Evolutionary conservation across 2,888 invertebrate species (phyloP).

Genomic region (Eueremaeus valkanovi): DNA sequence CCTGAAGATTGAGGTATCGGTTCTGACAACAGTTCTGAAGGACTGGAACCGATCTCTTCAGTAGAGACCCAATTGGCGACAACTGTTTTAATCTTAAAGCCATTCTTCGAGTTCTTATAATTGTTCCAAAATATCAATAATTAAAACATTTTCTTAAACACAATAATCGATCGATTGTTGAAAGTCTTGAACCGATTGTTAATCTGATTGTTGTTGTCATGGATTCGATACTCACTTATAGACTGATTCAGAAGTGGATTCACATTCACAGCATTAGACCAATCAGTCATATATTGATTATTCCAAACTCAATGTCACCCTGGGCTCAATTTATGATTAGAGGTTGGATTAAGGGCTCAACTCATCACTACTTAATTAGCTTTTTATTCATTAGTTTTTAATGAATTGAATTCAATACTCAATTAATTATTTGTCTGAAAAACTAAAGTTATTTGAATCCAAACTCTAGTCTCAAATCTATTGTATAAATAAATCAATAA

Average conservation of each 20-base stretch:
- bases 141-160: conserved; percentile 19
- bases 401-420: no score
- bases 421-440: no score
- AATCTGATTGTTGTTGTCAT: conserved; percentile 32
- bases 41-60: conserved; percentile 20
- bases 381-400: no score
- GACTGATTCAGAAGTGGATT: neutral
- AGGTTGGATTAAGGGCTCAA: no score
- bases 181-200: neutral
- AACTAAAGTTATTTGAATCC: no score
- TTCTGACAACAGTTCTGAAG: conserved; percentile 20
- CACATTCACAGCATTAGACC: neutral
- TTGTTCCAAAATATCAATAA: no score
- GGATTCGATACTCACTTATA: neutral
- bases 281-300: no score
- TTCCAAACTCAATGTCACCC: no score
- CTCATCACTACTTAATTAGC: no score
- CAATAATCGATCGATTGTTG: neutral
- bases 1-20: conserved; percentile 81
- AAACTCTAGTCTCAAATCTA: no score
- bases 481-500: no score
- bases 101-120: neutral
- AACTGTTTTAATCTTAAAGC: conserved; percentile 15
- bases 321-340: no score
- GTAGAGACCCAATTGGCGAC: neutral